Conservation (phyloP, 2,797 vertebrate species). For the Alcedo atthis region DNA sequence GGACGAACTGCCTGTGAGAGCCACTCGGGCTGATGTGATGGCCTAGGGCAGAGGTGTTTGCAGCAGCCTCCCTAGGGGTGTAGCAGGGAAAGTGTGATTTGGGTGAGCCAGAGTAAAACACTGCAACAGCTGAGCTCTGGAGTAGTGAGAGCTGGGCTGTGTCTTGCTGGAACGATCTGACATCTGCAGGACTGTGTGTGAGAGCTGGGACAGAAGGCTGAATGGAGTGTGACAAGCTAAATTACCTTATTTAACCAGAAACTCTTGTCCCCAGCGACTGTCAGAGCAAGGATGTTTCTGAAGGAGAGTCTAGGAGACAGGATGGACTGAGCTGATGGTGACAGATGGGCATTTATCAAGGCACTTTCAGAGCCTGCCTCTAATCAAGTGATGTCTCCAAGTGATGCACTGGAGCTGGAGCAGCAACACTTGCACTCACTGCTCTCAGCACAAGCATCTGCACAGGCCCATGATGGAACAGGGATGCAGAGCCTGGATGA, state of each 20-base stretch:
- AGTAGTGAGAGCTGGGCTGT: not conserved
- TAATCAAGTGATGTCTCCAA: fast-evolving
- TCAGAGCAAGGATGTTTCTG: not conserved
- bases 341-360: not conserved
- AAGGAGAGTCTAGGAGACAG: not conserved
- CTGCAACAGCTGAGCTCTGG: too few relatives aligned
- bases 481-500: not conserved
- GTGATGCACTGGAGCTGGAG: not conserved
- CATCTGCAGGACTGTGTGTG: not conserved
- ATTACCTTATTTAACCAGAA: not conserved
- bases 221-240: not conserved
- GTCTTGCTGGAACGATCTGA: not conserved
- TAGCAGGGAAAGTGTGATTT: not conserved
- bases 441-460: not conserved
- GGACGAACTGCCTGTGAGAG: not conserved
- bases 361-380: not conserved
- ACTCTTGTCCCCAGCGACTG: not conserved
- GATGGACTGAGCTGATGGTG: not conserved
- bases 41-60: not conserved
- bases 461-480: fast-evolving
- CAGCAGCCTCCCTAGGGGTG: not conserved
- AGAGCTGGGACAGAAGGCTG: not conserved
- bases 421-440: fast-evolving
- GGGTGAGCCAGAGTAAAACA: not conserved
- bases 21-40: too few relatives aligned